A percentile compares a stretch with the other conserved stretches of the same genome.
These are phyloP conservation scores for Hyperoplus immaculatus DNA, from an alignment of 2,797 vertebrate species.

Conservation along the genomic window DNA sequence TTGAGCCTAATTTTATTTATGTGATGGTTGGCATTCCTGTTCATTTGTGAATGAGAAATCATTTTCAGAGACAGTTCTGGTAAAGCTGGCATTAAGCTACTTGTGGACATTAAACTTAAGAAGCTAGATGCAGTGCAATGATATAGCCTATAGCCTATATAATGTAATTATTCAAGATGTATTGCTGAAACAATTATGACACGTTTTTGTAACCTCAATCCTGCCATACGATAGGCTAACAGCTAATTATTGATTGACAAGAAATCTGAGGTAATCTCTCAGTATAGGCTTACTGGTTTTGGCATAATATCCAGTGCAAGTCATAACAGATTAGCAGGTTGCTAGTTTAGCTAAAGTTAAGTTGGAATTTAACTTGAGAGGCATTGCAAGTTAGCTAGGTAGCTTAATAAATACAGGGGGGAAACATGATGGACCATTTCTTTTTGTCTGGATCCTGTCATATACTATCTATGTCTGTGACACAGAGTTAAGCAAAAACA, in stretches of 20 bases:
- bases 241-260: neutral
- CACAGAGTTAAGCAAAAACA: neutral
- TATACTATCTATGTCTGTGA: too few relatives aligned
- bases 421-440: neutral
- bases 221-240: neutral
- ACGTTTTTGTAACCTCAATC: neutral
- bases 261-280: neutral
- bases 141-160: neutral
- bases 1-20: neutral
- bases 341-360: neutral
- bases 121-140: neutral
- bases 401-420: neutral
- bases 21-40: neutral
- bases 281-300: neutral
- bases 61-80: neutral
- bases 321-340: neutral
- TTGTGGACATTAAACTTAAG: neutral
- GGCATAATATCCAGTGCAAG: neutral
- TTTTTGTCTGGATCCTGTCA: too few relatives aligned
- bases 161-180: neutral
- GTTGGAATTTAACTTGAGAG: neutral
- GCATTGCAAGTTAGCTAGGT: too few relatives aligned
- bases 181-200: neutral
- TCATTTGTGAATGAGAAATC: neutral
- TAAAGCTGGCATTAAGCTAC: neutral